A percentile compares a stretch with the other conserved stretches of the same genome.
These are phyloP conservation scores for Eulithis testata DNA, from an alignment of 2,888 invertebrate genomes.

Conservation along the genomic window DNA sequence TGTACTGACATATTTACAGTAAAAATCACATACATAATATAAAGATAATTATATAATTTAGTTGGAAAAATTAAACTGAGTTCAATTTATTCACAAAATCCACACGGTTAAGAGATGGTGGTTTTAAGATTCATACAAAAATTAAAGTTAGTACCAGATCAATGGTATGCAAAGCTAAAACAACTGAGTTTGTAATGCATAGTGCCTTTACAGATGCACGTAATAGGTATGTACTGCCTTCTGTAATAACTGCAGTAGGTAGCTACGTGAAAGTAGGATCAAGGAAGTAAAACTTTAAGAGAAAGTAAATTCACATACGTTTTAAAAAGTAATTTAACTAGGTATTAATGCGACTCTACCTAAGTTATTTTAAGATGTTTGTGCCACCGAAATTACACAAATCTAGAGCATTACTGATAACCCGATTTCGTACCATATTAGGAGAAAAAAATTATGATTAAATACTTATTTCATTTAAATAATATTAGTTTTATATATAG, in stretches of 20 bases:
- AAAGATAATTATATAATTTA: no score
- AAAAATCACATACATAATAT: no score
- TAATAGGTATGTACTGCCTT: not conserved
- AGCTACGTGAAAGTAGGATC: conserved; percentile 36
- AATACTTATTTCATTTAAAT: no score
- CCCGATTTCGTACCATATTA: not conserved
- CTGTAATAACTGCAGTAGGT: conserved; percentile 6
- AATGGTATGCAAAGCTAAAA: no score
- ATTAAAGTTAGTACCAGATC: no score
- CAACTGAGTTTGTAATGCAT: not conserved
- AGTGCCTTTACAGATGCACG: not conserved
- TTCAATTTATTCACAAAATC: no score
- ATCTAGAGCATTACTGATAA: conserved; percentile 1
- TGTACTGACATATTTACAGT: no score
- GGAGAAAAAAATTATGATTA: no score
- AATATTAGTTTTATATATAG: no score
- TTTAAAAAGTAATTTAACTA: conserved; percentile 11
- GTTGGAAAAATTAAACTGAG: no score
- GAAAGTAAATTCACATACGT: conserved; percentile 24
- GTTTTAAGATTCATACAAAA: no score
- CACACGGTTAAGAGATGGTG: no score
- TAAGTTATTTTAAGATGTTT: not conserved
- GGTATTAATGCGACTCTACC: conserved; percentile 1
- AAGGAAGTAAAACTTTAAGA: conserved; percentile 29
- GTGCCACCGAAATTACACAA: not conserved